Conservation (phyloP, 2,888 invertebrate species). For the Oxycera nigricornis region DNA sequence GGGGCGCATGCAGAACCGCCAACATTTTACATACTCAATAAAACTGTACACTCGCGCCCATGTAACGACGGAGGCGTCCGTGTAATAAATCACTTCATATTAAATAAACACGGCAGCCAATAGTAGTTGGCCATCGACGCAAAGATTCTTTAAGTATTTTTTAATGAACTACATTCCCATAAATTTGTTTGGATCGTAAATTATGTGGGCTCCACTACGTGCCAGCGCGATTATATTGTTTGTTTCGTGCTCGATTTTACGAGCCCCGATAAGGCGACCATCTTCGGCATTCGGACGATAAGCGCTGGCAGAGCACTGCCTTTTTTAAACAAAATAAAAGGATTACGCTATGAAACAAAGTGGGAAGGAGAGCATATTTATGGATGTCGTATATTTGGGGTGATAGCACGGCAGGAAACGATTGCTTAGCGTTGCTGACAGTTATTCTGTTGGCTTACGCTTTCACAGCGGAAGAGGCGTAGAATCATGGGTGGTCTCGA, state of each 20-base stretch:
- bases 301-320: neutral
- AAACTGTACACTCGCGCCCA: neutral
- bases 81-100: slow-evolving; percentile 12
- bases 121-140: neutral
- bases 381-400: neutral
- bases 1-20: neutral
- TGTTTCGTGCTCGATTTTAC: neutral
- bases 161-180: slow-evolving; percentile 22
- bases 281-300: neutral
- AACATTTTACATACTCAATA: neutral
- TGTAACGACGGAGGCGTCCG: neutral
- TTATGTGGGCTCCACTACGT: neutral
- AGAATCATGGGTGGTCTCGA: no score
- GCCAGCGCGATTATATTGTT: neutral
- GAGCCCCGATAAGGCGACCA: neutral
- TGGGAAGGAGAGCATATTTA: no score
- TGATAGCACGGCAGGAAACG: neutral
- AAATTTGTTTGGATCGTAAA: slow-evolving; percentile 19
- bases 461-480: no score
- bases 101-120: slow-evolving; percentile 19
- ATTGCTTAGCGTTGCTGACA: no score
- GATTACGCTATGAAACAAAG: no score
- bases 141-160: slow-evolving; percentile 11
- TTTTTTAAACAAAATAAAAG: neutral
- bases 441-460: no score